These are phyloP conservation scores for Spatula clypeata DNA, from an alignment of 2,797 vertebrate species.

Conservation along the genomic window DNA sequence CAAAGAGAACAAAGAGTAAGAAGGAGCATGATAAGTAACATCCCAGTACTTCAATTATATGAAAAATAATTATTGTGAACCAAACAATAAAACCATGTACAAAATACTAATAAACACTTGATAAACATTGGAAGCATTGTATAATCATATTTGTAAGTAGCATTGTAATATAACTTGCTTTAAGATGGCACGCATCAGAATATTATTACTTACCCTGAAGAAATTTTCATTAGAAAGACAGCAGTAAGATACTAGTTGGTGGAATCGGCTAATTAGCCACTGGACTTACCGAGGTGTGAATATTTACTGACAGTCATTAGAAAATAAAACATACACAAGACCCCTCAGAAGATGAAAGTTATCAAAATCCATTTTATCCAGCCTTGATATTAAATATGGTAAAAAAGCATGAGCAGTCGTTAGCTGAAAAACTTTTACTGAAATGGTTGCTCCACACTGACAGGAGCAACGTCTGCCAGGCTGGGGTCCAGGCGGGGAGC, in stretches of 20 bases:
- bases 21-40: neutral
- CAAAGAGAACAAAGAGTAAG: neutral
- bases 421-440: neutral
- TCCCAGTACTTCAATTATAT: neutral
- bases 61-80: neutral
- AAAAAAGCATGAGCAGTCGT: neutral
- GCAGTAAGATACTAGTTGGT: neutral
- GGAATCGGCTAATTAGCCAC: neutral
- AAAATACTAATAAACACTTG: neutral
- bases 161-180: neutral
- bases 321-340: neutral
- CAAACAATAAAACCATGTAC: accelerated
- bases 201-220: neutral
- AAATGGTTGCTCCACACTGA: too few relatives aligned
- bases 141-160: neutral
- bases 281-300: neutral
- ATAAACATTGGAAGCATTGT: neutral
- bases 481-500: too few relatives aligned
- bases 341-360: neutral
- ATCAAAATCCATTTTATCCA: neutral
- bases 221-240: neutral
- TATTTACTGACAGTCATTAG: neutral
- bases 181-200: neutral
- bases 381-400: neutral
- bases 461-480: too few relatives aligned